Evolutionary conservation across 2,113 vertebrate genomes (phyloP), one percentile per base, ranked within the genome.

Genomic region (Pipa parva): DNA sequence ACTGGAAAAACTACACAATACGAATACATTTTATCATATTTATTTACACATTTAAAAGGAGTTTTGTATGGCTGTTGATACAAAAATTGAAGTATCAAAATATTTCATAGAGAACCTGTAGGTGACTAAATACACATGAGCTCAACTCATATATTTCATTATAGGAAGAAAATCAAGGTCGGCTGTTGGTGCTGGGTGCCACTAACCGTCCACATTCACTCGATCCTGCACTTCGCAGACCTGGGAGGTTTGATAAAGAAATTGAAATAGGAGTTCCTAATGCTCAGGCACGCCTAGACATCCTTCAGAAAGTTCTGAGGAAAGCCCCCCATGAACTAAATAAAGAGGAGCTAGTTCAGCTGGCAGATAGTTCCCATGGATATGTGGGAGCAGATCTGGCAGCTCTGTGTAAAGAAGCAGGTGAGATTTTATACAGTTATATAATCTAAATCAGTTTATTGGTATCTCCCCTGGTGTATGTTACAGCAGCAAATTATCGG

Each of bases 211-310:
- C 93, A 39, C 92, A 98, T 0, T 90, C 92, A 0, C 76, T 99
- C 42, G 97, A 99, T 73, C 82, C 91, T 1, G 97, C 97, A 0
- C 83, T 99, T 57, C 90, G 96, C 50, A 86, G 97, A 27, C 96
- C 97, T 0, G 97, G 97, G 0, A 88, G 96, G 17, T 99, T 99
- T 9, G 97, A 99, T 75, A 95, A 91, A 71, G 97, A 99, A 83
- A 85, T 98, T 72, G 97, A 98, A 80, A 94, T 98, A 20, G 95
- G 95, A 0, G 88, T 97, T 55, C 97, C 97, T 0, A 81, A 84
- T 13, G 89, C 89, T 3, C 79, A 56, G 0, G 93, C 90, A 59
- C 89, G 95, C 1, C 81, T 88, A 4, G 95, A 98, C 63, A 97
- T 99, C 63, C 76, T 99, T 4, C 83, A 76, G 49, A 95, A 92